Percentiles rank a stretch among this genome's conserved stretches.
Evolutionary conservation across 1,140 invertebrate genomes (phyloP).

Genomic region (Aphis craccivora): DNA sequence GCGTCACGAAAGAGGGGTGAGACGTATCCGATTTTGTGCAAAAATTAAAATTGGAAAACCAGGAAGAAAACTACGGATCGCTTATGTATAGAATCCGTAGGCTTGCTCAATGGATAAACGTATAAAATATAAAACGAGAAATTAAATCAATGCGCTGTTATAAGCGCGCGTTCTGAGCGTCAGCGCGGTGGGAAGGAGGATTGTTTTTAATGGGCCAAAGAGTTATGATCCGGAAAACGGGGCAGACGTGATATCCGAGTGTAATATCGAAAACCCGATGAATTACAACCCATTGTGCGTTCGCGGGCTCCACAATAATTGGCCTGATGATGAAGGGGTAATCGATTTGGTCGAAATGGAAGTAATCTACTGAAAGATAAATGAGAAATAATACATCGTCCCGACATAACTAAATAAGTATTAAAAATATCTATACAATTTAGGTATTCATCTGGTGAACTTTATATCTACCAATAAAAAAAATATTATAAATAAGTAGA

Average conservation of each 20-base stretch:
- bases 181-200: not conserved
- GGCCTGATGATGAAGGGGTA: not conserved
- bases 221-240: constrained; percentile 43
- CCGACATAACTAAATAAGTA: not conserved
- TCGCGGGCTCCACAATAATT: not conserved
- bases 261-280: constrained; percentile 50
- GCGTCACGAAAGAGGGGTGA: not conserved
- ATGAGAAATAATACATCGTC: not conserved
- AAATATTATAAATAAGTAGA: not conserved
- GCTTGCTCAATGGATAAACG: not conserved
- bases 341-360: constrained; percentile 36
- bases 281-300: constrained; percentile 55
- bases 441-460: not conserved
- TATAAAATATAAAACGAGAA: constrained; percentile 20
- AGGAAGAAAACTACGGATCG: not conserved
- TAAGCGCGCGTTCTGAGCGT: not conserved
- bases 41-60: not conserved
- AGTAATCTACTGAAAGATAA: not conserved
- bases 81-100: not conserved
- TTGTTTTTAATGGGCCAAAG: constrained; percentile 49
- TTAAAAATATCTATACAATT: not conserved
- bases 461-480: not conserved
- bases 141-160: constrained; percentile 29
- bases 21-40: not conserved
- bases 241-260: constrained; percentile 36